Percentiles rank a stretch among this genome's conserved stretches.
Conservation (phyloP, 1,140 invertebrate genomes). For the Drosophila lini region DNA sequence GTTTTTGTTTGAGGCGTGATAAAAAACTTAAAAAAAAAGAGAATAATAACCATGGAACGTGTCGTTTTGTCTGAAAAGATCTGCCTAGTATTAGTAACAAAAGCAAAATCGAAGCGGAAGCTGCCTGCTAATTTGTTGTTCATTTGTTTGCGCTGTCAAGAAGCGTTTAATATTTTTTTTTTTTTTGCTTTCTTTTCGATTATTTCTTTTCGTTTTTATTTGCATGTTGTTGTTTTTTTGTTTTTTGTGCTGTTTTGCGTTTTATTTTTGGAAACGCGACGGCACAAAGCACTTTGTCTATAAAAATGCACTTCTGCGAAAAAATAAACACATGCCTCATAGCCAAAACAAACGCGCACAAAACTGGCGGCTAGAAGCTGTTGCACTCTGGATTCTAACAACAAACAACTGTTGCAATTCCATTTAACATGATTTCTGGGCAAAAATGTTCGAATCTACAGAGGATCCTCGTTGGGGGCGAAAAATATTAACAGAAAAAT, state of each 20-base stretch:
- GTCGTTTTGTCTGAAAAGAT: slow-evolving; percentile 40
- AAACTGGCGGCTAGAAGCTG: neutral
- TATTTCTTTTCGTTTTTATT: slow-evolving; percentile 9
- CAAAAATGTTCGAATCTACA: slow-evolving; percentile 31
- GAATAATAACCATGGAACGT: slow-evolving; percentile 39
- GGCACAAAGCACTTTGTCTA: slow-evolving; percentile 63
- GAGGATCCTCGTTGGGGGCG: neutral
- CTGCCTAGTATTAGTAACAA: slow-evolving; percentile 12
- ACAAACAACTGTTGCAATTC: slow-evolving; percentile 82
- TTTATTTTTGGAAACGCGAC: slow-evolving; percentile 37
- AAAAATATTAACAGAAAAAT: neutral
- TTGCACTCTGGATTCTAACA: slow-evolving; percentile 68
- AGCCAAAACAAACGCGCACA: slow-evolving; percentile 68
- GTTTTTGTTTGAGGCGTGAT: slow-evolving; percentile 55
- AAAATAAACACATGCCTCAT: slow-evolving; percentile 72
- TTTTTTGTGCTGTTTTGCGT: slow-evolving; percentile 7
- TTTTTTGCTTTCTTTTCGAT: slow-evolving; percentile 17
- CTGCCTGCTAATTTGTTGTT: slow-evolving; percentile 51
- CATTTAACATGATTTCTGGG: slow-evolving; percentile 72
- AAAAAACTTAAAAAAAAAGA: slow-evolving; percentile 23
- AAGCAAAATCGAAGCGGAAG: slow-evolving; percentile 41
- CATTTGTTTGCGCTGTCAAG: slow-evolving; percentile 52
- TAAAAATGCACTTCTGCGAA: slow-evolving; percentile 80
- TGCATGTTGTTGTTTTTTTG: neutral
- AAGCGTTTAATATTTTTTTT: slow-evolving; percentile 29